Base-by-base conservation (phyloP, 2,888 invertebrate genomes). In the Argyra leucocephala region DNA sequence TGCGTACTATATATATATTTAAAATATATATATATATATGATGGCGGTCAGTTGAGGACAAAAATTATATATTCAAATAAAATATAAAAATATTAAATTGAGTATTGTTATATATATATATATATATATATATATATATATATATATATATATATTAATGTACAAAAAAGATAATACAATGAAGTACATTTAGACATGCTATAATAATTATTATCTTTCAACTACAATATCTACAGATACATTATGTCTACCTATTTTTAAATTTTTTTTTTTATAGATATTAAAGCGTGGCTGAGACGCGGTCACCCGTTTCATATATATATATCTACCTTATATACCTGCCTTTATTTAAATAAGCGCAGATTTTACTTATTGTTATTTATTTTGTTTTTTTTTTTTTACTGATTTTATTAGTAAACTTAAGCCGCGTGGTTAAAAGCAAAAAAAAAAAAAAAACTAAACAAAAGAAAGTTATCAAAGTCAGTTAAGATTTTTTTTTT, bases 261-360 rank as follows among this genome's bases (percentile, higher is more conserved):
- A 4, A 31, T 6, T 10, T 31, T 31, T 31, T 12, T 48, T 48
- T 18, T 18, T 12, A n/a, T 18, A 18, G 18, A 48, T 18, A 48
- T 48, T 48, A 48, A 48, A 48, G 48, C 18, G 48, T 48, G 48
- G 48, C 48, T 48, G n/a, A 18, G 18, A 48, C 1, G 18, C 48
- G 48, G 48, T 48, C 48, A 18, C 48, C 3, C 48, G 48, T 48
- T 48, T 48, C n/a, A 48, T 48, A 31, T 31, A n/a, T n/a, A n/a
- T n/a, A n/a, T n/a, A n/a, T n/a, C n/a, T n/a, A n/a, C n/a, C n/a
- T n/a, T n/a, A 31, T 48, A 15, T 37, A 48, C 7, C 48, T 48
- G 48, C n/a, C 48, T 48, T n/a, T 48, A 48, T 48, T 48, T 48
- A 48, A 48, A 48, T 48, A n/a, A 48, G n/a, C 48, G 48, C 48